phyloP scores from a whole-genome alignment of 2,797 vertebrate species.

The Acanthurus leucopareius region DNA sequence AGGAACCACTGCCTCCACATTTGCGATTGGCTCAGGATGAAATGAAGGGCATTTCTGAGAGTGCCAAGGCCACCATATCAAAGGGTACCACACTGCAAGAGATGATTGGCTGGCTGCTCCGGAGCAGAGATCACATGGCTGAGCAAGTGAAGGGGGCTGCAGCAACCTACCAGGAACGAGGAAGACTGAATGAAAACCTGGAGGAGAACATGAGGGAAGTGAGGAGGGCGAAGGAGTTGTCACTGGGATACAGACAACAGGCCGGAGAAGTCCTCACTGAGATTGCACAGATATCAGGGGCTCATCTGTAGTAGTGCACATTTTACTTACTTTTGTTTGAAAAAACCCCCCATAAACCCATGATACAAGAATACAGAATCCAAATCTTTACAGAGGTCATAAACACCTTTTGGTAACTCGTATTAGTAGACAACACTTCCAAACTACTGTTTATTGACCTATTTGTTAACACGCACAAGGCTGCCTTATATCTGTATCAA shows the following conservation, averaged over 20 bases:
- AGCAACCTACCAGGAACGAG: constrained; percentile 75
- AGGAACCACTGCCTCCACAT: constrained; percentile 44
- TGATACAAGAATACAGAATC: neutral
- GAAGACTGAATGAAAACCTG: constrained; percentile 81
- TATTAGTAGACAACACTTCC: neutral
- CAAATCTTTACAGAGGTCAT: neutral
- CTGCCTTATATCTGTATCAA: neutral
- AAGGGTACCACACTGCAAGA: constrained; percentile 79
- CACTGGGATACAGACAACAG: constrained; percentile 72
- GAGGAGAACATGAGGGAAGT: constrained; percentile 81
- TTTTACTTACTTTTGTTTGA: neutral
- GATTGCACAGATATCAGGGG: constrained; percentile 77
- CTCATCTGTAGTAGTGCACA: constrained; percentile 49
- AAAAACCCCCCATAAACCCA: no score
- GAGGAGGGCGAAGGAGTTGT: constrained; percentile 79
- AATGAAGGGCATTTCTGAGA: constrained; percentile 70
- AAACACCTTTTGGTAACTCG: neutral
- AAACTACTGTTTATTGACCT: neutral
- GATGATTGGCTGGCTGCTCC: constrained; percentile 80
- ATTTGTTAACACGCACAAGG: neutral
- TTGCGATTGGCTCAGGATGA: constrained; percentile 76
- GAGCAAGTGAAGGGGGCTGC: constrained; percentile 71
- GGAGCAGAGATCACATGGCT: constrained; percentile 66
- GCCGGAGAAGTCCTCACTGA: constrained; percentile 79
- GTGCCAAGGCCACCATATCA: constrained; percentile 77